Conservation (phyloP, 1,140 invertebrate genomes). For the Heliconius hewitsoni region DNA sequence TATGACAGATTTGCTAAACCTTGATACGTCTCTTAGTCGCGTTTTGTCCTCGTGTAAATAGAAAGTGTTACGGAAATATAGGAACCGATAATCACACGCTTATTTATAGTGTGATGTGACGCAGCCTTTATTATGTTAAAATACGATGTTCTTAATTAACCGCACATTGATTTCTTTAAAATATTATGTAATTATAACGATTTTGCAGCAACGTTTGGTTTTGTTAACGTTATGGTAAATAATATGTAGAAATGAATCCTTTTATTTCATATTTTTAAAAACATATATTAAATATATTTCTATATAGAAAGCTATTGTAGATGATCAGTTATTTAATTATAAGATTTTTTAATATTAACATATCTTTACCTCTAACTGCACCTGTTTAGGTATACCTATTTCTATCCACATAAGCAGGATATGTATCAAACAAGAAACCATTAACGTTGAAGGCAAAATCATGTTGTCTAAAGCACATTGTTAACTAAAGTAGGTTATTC, state of each 20-base stretch:
- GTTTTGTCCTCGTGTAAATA: constrained; percentile 25
- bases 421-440: neutral
- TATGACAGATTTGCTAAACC: constrained; percentile 46
- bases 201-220: neutral
- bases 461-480: neutral
- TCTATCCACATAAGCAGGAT: neutral
- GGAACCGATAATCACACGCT: neutral
- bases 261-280: too few species aligned
- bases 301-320: too few species aligned
- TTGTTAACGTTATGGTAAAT: neutral
- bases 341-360: too few species aligned
- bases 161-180: neutral
- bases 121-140: neutral
- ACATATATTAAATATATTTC: too few species aligned
- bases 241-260: neutral
- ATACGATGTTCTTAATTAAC: neutral
- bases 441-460: neutral
- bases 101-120: neutral
- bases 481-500: neutral
- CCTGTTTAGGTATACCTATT: too few species aligned
- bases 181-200: neutral
- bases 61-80: constrained; percentile 28
- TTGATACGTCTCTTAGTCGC: constrained; percentile 5
- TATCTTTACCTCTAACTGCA: too few species aligned
- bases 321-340: too few species aligned